Base-by-base conservation (phyloP, 2,113 vertebrate genomes). In the Toxostoma redivivum region DNA sequence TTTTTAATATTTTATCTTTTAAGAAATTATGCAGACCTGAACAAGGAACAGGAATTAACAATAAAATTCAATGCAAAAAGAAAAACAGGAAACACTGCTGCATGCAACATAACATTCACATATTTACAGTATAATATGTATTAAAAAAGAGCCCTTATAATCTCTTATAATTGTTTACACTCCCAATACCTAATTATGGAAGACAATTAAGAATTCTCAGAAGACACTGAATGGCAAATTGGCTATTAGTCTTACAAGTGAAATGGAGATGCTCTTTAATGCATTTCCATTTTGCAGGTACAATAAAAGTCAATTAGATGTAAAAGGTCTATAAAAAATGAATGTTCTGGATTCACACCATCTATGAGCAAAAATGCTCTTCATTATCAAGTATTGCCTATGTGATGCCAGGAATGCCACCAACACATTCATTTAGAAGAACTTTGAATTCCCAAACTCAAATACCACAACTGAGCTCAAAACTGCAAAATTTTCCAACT, bases 251-350 rank as follows among this genome's bases (percentile, higher is more conserved):
- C 57, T 83, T 88, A 21, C 17, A 94, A 92, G 76, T 82, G 33
- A 88, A 92, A 88, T 51, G 38, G 48, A 91, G 35, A 86, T 44
- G 33, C 19, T 61, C 35, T 72, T 90, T 80, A 87, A 91, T 82
- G 58, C 23, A 27, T 86, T 86, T 90, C 60, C 67, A 93, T 93
- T 94, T 67, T 0, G 2, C 16, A 90, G 47, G 50, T 90, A 78
- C 40, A 60, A 58, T 86, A 90, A 64, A 88, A 95, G 79, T 42
- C 71, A 90, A 71, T 66, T 80, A 88, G 35, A 88, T 67, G 31
- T 64, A 78, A 96, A 94, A 95, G 54, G 60, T 78, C 47, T 64
- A 62, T 78, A 88, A 90, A 51, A 51, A 93, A 90, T 70, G 24
- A 44, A 44, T 22, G 30, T 22, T 85, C 38, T 95, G 89, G 42